These are phyloP conservation scores for Lithodes maja DNA, from an alignment of 2,888 invertebrate genomes.

Conservation along the genomic window DNA sequence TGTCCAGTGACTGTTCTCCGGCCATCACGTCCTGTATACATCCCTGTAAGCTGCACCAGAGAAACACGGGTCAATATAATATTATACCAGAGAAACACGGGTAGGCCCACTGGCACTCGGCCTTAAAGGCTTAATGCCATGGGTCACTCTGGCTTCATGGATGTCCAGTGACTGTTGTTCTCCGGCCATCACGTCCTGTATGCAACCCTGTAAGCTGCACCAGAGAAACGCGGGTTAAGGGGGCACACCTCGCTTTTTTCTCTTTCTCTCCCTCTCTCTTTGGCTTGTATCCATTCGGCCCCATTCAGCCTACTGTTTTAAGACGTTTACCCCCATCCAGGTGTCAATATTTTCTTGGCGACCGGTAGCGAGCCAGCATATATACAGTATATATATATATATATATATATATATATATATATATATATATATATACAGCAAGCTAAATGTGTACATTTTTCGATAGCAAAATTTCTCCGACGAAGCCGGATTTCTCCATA, in stretches of 20 bases:
- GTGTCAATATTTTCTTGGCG: too few species aligned
- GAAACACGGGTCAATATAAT: background rate
- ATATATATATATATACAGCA: background rate
- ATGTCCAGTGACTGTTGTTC: conserved; percentile 83
- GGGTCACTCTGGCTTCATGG: conserved; percentile 84
- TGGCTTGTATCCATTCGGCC: too few species aligned
- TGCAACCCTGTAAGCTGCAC: conserved; percentile 74
- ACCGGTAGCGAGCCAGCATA: too few species aligned
- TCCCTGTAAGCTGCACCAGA: conserved; percentile 73
- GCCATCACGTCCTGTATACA: conserved; percentile 77
- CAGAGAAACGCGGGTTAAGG: background rate
- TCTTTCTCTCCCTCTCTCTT: too few species aligned
- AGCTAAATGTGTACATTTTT: too few species aligned
- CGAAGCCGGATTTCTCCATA: too few species aligned
- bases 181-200: conserved; percentile 79
- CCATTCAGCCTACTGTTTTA: too few species aligned
- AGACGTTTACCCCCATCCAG: too few species aligned
- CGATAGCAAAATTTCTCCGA: too few species aligned
- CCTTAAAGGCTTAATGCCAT: conserved; percentile 85
- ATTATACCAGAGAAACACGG: background rate
- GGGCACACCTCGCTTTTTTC: too few species aligned
- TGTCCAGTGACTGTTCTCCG: conserved; percentile 84
- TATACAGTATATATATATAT: too few species aligned
- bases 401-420: background rate
- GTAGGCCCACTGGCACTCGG: conserved; percentile 81